Percentiles rank a stretch among this genome's conserved stretches.
Evolutionary conservation across 2,113 vertebrate genomes (phyloP).

Genomic region (Eubucco bourcierii): DNA sequence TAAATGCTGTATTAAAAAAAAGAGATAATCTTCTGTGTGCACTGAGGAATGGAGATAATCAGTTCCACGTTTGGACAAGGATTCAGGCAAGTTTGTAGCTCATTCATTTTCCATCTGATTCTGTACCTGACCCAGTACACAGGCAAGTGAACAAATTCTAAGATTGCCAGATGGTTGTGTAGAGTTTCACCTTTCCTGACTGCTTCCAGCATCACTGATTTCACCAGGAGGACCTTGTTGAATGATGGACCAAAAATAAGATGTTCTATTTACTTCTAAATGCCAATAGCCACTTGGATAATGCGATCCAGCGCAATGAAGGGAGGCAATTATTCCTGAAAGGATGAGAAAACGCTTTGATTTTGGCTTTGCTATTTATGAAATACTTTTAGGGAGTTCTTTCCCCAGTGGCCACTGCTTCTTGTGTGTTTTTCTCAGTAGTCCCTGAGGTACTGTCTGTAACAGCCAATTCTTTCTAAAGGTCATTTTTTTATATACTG

Average conservation of each 20-base stretch:
- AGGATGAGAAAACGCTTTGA: not conserved
- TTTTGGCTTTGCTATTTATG: conserved; percentile 31
- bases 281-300: conserved; percentile 23
- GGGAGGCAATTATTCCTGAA: conserved; percentile 20
- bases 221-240: not conserved
- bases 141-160: not conserved
- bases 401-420: not conserved
- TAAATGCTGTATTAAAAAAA: not conserved
- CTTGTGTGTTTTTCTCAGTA: conserved; percentile 1
- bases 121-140: not conserved
- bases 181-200: not conserved
- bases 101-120: not conserved
- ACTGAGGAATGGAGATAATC: not conserved
- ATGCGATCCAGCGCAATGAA: not conserved
- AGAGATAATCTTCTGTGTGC: not conserved
- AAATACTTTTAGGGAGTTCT: conserved; percentile 57
- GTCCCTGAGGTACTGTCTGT: conserved; percentile 48
- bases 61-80: not conserved
- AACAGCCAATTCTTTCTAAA: conserved; percentile 58
- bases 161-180: not conserved
- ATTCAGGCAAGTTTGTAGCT: not conserved
- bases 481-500: conserved; percentile 8
- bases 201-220: not conserved
- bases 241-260: not conserved
- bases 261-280: conserved; percentile 30